A percentile compares a stretch with the other conserved stretches of the same genome.
These are phyloP conservation scores for Hecatera dysodea DNA, from an alignment of 2,888 invertebrate genomes.

Conservation along the genomic window DNA sequence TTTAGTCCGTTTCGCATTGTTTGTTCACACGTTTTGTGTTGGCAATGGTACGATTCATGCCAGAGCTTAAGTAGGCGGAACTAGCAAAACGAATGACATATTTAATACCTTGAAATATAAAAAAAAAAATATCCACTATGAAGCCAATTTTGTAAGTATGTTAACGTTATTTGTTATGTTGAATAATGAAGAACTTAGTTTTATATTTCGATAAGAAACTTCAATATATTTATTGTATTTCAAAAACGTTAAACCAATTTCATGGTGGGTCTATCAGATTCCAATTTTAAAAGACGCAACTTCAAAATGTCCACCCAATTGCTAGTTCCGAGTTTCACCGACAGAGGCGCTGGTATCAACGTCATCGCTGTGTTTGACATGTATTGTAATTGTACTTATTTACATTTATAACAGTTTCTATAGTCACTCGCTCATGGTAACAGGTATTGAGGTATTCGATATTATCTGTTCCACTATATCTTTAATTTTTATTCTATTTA, in stretches of 20 bases:
- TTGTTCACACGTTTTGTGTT: constrained; percentile 27
- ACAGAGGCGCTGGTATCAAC: constrained; percentile 30
- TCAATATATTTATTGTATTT: neutral
- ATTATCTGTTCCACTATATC: constrained; percentile 66
- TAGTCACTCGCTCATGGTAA: constrained; percentile 63
- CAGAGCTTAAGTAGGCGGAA: neutral
- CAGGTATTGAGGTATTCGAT: constrained; percentile 69
- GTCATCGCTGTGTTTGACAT: constrained; percentile 1
- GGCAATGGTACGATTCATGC: constrained; percentile 7
- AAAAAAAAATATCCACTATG: neutral
- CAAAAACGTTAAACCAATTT: neutral
- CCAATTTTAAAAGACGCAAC: neutral
- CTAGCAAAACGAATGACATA: neutral
- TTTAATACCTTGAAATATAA: neutral
- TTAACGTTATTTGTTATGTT: too few relatives aligned
- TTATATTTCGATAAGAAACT: neutral
- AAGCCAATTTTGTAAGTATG: neutral
- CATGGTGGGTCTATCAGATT: neutral
- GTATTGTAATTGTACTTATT: constrained; percentile 43
- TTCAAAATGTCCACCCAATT: constrained; percentile 2
- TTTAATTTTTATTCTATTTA: constrained; percentile 60
- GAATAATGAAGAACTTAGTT: too few relatives aligned
- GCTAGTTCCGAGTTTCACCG: constrained; percentile 17
- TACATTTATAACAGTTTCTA: constrained; percentile 50
- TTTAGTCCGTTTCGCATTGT: constrained; percentile 41